Base-by-base conservation (phyloP, 1,140 invertebrate genomes). In the Lucilia cuprina region DNA sequence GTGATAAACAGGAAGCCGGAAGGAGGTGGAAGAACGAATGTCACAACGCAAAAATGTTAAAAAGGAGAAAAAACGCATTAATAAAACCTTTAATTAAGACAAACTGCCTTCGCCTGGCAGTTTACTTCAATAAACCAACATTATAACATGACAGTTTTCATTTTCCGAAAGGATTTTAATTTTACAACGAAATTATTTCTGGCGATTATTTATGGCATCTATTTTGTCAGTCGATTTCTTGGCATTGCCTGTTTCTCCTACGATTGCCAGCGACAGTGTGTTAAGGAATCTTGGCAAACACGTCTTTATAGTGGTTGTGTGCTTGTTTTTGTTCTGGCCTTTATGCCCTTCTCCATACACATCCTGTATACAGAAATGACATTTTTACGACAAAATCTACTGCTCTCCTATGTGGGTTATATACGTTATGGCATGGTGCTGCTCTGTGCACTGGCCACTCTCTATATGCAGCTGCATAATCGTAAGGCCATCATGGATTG, bases 311-410 rank as follows among this genome's bases (percentile, higher is more conserved):
- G 77, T 80, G 77, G 19, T 9, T 7, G 5, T 25, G 12, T 80
- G 41, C 10, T 80, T 9, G 2, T 80, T 2, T 12, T 50, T 13
- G 77, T 21, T 2, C 13, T 49, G n/a, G 4, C 41, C 2, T 80
- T 49, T 25, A 80, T 49, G 41, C 77, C 77, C 49, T 49, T 80
- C 21, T 41, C 77, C 41, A 60, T 47, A 34, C 30, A n/a, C 5
- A 85, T 77, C 41, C 77, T 85, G 25, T 50, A 80, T 74, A 49
- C 34, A 2, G 55, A 83, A 9, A 83, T 83, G 83, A 35, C 25
- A n/a, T 83, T 83, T 70, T 55, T 83, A 35, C 70, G 70, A 47
- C 83, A 83, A 35, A 74, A 83, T 35, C 35, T 34, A 25, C 74
- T 83, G n/a, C 35, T 83, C 1, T 35, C 70, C 10, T 83, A 74